Conservation (phyloP, 2,113 vertebrate genomes). For the Antigone vipio region DNA sequence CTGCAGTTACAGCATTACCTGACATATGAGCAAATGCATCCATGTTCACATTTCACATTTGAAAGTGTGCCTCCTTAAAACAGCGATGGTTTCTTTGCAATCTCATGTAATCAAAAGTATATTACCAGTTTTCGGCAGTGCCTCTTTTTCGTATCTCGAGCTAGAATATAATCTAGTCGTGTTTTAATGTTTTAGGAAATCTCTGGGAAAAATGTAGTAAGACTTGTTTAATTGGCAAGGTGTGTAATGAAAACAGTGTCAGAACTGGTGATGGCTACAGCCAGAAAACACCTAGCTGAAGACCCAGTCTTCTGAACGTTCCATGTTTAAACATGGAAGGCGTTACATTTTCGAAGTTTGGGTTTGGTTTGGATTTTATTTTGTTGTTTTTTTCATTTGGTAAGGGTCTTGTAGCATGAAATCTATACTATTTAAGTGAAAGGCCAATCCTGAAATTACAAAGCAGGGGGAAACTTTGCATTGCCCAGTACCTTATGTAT, state of each 20-base stretch:
- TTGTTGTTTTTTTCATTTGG: not conserved
- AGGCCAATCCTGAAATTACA: not conserved
- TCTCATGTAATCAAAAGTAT: not conserved
- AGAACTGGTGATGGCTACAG: not conserved
- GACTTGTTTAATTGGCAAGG: not conserved
- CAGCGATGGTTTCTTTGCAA: not conserved
- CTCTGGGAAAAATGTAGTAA: not conserved
- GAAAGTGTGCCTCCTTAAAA: not conserved
- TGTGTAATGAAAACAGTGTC: not conserved
- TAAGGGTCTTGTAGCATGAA: not conserved
- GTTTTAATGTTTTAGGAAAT: not conserved
- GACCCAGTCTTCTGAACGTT: not conserved
- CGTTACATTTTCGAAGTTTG: not conserved
- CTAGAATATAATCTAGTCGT: not conserved
- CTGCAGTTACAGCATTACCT: not conserved
- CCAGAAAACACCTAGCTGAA: not conserved
- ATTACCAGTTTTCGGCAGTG: not conserved
- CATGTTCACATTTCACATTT: accelerated
- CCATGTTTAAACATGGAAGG: not conserved
- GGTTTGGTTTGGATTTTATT: not conserved
- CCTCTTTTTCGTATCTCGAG: not conserved
- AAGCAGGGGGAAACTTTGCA: not conserved
- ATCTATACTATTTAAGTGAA: not conserved
- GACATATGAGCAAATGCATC: not conserved
- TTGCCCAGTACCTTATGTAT: not conserved